Base-by-base conservation (phyloP, 2,888 invertebrate genomes). In the Leptopilina myrica region DNA sequence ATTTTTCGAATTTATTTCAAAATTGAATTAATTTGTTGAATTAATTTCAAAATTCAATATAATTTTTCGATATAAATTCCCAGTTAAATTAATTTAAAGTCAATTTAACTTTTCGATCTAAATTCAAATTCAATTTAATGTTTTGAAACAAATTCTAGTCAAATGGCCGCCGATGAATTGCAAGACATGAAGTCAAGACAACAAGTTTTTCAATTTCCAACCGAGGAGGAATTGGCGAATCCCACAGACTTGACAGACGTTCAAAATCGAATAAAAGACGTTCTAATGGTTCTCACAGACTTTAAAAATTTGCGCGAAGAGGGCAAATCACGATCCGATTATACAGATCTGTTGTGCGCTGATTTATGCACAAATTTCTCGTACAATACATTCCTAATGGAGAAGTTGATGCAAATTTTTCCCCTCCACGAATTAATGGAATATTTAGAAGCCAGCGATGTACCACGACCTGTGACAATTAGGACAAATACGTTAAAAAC, bases 341-440 rank as follows among this genome's bases (percentile, higher is more conserved):
- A 99, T 89, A 91, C 96, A 15, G 94, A 95, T 0, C 93, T 98
- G 76, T 93, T 99, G 56, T 94, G 94, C 78, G 94, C 94, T 86
- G 99, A 99, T 93, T 93, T 99, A 76, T 98, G 98, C 88, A 93
- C 94, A 43, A 99, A 98, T 91, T 99, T 99, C 93, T 97, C 97
- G 89, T 99, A 99, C 91, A 99, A 99, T 92, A 96, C 96, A 78
- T 99, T 96, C 91, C 92, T 99, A 15, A 98, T 99, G 97, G 95
- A 95, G 85, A 95, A 96, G 88, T 92, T 99, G 1, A 96, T 98
- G 95, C 95, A 98, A 88, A 94, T 98, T 88, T 98, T 99, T 89
- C 95, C 97, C 4, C 92, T 97, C 2, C 94, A 94, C 82, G 98
- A 98, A 92, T 93, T 99, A 15, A 93, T 98, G 84, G 98, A 99